Evolutionary conservation across 2,888 invertebrate genomes (phyloP).

Genomic region (Drymonia ruficornis): DNA sequence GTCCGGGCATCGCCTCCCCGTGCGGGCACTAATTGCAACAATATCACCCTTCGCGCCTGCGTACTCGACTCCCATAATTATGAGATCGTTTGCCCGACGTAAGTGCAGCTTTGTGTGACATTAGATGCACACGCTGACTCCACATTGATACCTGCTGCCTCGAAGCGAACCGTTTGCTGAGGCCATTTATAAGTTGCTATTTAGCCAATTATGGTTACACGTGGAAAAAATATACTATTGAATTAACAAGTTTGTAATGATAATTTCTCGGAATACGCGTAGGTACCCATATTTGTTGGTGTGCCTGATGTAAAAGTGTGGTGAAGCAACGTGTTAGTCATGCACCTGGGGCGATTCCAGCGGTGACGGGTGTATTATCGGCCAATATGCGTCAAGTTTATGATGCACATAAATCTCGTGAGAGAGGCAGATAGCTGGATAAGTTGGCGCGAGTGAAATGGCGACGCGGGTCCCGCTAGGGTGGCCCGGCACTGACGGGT

Average conservation of each 20-base stretch:
- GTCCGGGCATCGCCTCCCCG: constrained; percentile 62
- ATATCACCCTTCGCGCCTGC: constrained; percentile 69
- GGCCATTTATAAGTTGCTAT: constrained; percentile 16
- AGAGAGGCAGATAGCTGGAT: constrained; percentile 42
- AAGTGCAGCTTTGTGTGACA: constrained; percentile 57
- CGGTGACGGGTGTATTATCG: constrained; percentile 45
- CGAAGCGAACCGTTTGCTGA: constrained; percentile 49
- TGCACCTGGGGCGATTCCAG: constrained; percentile 26
- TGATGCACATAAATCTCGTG: constrained; percentile 58
- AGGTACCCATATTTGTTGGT: constrained; percentile 10
- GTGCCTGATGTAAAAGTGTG: constrained; percentile 16
- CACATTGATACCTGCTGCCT: constrained; percentile 41
- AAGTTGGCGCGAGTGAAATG: constrained; percentile 35
- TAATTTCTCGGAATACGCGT: constrained; percentile 17
- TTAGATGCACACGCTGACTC: constrained; percentile 38
- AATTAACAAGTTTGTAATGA: constrained; percentile 12
- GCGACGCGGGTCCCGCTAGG: constrained; percentile 33
- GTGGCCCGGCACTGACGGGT: constrained; percentile 39
- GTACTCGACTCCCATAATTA: constrained; percentile 57
- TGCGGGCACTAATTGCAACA: constrained; percentile 72
- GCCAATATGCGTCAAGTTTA: constrained; percentile 54
- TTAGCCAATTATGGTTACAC: constrained; percentile 1
- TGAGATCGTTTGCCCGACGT: constrained; percentile 48
- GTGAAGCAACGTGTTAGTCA: constrained; percentile 41
- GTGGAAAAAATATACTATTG: constrained; percentile 4